These are phyloP conservation scores for Eubucco bourcierii DNA, from an alignment of 2,113 vertebrate species.

Conservation along the genomic window DNA sequence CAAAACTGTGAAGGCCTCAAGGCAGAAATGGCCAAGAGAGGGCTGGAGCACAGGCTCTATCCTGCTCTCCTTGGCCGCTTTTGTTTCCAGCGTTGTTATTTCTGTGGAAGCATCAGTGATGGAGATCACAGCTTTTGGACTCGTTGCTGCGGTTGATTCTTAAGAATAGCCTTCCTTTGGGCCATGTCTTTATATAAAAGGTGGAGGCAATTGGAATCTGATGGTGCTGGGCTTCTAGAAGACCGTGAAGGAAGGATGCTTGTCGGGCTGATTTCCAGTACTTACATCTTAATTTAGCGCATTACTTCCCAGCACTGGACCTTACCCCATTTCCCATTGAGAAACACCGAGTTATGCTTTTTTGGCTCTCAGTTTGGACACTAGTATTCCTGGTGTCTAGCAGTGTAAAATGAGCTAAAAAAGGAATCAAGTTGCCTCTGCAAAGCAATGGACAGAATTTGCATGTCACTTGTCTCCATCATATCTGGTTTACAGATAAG, in stretches of 20 bases:
- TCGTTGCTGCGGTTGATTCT: not conserved
- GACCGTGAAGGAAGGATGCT: conserved; percentile 7
- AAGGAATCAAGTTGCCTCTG: conserved; percentile 35
- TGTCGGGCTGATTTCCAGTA: not conserved
- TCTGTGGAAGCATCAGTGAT: not conserved
- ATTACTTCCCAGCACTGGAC: conserved; percentile 45
- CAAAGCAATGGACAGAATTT: conserved; percentile 19
- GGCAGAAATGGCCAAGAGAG: not conserved
- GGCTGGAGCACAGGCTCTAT: not conserved
- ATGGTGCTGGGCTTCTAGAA: not conserved
- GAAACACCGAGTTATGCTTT: conserved; percentile 24
- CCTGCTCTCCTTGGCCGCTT: not conserved
- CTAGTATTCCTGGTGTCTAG: conserved; percentile 22
- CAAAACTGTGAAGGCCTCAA: not conserved
- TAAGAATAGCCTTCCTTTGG: conserved; percentile 7
- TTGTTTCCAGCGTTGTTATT: not conserved
- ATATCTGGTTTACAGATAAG: conserved; percentile 44
- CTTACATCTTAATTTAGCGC: conserved; percentile 11
- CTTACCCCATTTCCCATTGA: conserved; percentile 39
- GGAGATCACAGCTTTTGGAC: conserved; percentile 17
- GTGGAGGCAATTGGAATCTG: not conserved
- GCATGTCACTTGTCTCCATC: conserved; percentile 50
- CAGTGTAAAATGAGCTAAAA: conserved; percentile 45
- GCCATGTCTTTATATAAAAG: not conserved
- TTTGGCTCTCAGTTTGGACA: conserved; percentile 61